Base-by-base conservation (phyloP, 2,113 vertebrate genomes). In the Corvus hawaiiensis region DNA sequence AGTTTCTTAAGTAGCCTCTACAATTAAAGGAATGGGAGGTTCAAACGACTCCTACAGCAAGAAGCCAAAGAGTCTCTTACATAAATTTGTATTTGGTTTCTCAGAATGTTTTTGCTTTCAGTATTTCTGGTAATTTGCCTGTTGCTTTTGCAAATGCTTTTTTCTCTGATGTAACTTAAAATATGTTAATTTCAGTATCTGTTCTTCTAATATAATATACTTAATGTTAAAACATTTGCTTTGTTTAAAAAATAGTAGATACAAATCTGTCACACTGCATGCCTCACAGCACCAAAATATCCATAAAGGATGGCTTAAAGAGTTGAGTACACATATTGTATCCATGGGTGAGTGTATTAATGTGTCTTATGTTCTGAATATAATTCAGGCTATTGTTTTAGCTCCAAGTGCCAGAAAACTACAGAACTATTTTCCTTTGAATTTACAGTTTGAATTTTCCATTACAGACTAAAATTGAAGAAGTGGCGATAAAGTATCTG, bases 1-100 rank as follows among this genome's bases (percentile, higher is more conserved):
- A 95, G 90, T 95, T 95, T 96, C 84, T 85, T 87, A 96, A 93
- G 96, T 94, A 93, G 80, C 74, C 63, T 76, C 61, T 39, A 87
- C 55, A 90, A 68, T 95, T 94, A 94, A 92, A 94, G 52, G 52
- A 28, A 88, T 93, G 63, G 86, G 61, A 96, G 62, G 51, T 95
- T 96, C 49, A 91, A 88, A 77, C 55, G 75, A 67, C 77, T 97
- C 46, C 48, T 91, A 30, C 1, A 12, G 91, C 78, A 96, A 88
- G 67, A 96, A 91, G 83, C 69, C 76, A 81, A 88, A 93, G 81
- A 66, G 74, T 74, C 48, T 87, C 73, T 93, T 96, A 87, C 89
- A 77, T 23, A 90, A 82, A 96, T 84, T 95, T 87, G 51, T 93
- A 30, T 94, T 95, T 93, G 78, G 12, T 91, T 97, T 97, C 93